Evolutionary conservation across 2,113 vertebrate species (phyloP).

Genomic region (Meleagris gallopavo): DNA sequence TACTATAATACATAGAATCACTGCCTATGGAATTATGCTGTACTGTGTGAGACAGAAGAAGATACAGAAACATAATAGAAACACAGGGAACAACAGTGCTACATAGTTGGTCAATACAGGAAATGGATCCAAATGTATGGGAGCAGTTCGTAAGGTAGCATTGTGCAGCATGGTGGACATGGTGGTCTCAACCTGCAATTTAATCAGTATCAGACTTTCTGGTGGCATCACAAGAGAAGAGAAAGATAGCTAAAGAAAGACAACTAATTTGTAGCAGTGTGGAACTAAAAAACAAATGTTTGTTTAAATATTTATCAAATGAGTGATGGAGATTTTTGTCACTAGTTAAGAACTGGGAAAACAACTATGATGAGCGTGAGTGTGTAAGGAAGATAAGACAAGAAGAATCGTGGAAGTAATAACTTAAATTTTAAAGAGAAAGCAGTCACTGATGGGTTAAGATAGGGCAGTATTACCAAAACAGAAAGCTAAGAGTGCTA

Average conservation of each 20-base stretch:
- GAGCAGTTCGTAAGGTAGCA: neutral
- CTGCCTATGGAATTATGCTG: neutral
- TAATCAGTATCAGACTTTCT: neutral
- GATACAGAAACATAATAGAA: neutral
- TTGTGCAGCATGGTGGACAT: neutral
- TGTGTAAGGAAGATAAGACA: neutral
- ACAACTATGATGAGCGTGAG: neutral
- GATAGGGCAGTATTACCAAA: neutral
- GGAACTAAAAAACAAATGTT: neutral
- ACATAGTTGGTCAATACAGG: neutral
- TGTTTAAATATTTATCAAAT: neutral
- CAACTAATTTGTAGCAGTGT: neutral
- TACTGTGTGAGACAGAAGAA: neutral
- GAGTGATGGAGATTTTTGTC: neutral
- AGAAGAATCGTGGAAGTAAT: neutral
- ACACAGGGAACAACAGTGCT: neutral
- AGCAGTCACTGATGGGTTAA: neutral
- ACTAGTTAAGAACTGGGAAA: neutral
- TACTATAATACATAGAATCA: neutral
- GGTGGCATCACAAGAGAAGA: neutral
- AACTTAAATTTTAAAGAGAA: neutral
- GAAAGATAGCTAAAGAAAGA: neutral
- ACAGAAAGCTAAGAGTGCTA: neutral
- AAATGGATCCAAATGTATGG: neutral
- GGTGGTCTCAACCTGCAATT: neutral